phyloP scores from a whole-genome alignment of 2,888 invertebrate genomes.

The Toxonevra muliebris region DNA sequence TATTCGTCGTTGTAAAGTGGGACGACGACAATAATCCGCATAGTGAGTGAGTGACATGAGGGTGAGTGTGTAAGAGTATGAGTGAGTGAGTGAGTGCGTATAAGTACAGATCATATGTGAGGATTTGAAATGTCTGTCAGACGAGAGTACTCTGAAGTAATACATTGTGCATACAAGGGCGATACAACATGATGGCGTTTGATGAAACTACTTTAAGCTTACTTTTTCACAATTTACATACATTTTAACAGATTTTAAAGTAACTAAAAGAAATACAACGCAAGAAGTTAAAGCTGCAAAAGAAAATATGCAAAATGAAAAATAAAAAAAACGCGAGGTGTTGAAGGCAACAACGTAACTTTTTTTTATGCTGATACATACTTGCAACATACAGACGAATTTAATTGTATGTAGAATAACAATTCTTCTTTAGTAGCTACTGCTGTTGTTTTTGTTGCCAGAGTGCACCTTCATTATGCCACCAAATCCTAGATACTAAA shows the following conservation, averaged over 20 bases:
- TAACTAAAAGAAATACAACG: background rate
- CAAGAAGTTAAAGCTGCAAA: background rate
- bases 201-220: background rate
- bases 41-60: conserved; percentile 4
- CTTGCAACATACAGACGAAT: background rate
- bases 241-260: background rate
- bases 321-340: background rate
- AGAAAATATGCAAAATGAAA: background rate
- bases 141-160: background rate
- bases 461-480: conserved; percentile 14
- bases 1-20: conserved; percentile 2
- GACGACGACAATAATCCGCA: background rate
- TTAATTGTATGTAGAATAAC: conserved; percentile 9
- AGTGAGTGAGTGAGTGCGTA: background rate
- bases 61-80: conserved; percentile 23
- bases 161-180: conserved; percentile 8
- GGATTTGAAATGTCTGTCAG: conserved; percentile 33
- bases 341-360: background rate
- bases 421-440: background rate
- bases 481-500: background rate
- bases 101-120: conserved; percentile 33
- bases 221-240: conserved; percentile 1
- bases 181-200: conserved; percentile 11
- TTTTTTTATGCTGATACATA: background rate
- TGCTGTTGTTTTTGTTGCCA: conserved; percentile 11